These are phyloP conservation scores for Odocoileus virginianus DNA, from an alignment of 2,113 vertebrate genomes.

Conservation along the genomic window DNA sequence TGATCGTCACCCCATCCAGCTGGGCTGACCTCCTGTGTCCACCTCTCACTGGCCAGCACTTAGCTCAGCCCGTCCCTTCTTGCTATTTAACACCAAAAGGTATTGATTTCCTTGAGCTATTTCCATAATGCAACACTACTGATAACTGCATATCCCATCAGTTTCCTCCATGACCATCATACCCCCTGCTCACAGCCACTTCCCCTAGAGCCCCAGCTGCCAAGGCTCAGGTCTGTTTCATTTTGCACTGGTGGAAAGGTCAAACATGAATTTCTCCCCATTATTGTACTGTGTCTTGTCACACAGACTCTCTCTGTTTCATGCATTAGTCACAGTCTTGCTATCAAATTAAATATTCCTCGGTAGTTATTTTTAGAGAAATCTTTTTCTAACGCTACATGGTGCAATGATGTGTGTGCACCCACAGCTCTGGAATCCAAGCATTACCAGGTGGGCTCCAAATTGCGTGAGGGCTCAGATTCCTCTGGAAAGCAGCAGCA, in stretches of 20 bases:
- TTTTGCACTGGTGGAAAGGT: constrained; percentile 52
- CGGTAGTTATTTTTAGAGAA: constrained; percentile 67
- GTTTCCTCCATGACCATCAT: background rate
- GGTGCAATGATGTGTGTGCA: constrained; percentile 23
- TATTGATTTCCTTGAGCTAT: constrained; percentile 26
- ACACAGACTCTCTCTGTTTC: constrained; percentile 52
- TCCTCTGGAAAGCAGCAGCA: constrained; percentile 25
- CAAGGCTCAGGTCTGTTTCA: background rate
- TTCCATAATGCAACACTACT: background rate
- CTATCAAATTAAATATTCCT: constrained; percentile 42
- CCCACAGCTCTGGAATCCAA: constrained; percentile 30
- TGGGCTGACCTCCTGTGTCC: background rate
- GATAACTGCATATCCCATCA: background rate
- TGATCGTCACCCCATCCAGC: background rate
- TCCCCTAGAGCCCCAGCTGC: background rate
- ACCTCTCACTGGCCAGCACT: background rate
- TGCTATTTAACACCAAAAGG: constrained; percentile 17
- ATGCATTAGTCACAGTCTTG: constrained; percentile 39
- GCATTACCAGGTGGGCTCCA: constrained; percentile 26
- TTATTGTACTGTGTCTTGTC: constrained; percentile 52
- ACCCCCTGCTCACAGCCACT: background rate
- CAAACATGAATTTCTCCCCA: constrained; percentile 45
- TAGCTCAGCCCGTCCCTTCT: background rate
- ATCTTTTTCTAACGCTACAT: constrained; percentile 31
- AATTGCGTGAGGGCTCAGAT: background rate